These are phyloP conservation scores for Cynoglossus semilaevis DNA, from an alignment of 2,113 vertebrate species.

Conservation along the genomic window DNA sequence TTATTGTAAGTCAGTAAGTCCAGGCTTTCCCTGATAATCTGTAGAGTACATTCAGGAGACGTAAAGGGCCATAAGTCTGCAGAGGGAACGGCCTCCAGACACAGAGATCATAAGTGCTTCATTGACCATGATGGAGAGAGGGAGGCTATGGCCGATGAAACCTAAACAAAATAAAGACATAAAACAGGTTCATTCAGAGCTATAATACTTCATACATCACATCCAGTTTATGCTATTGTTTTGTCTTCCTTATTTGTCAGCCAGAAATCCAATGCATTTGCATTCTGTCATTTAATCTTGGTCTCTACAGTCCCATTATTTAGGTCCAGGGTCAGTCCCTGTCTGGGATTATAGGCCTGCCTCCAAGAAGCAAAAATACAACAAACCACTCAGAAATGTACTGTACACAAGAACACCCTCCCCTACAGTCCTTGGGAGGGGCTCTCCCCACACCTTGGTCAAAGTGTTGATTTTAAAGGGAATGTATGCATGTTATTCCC, in stretches of 20 bases:
- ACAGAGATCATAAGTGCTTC: constrained; percentile 73
- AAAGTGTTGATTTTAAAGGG: too few relatives aligned
- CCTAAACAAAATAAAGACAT: constrained; percentile 69
- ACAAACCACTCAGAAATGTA: too few relatives aligned
- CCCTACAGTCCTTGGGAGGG: too few relatives aligned
- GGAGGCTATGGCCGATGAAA: constrained; percentile 91
- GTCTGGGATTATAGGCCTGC: too few relatives aligned
- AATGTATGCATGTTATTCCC: not conserved
- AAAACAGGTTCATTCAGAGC: constrained; percentile 13
- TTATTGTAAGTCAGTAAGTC: constrained; percentile 52
- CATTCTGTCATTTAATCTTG: too few relatives aligned
- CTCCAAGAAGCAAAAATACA: too few relatives aligned
- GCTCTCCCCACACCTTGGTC: too few relatives aligned
- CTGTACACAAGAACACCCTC: too few relatives aligned
- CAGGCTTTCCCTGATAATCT: constrained; percentile 67
- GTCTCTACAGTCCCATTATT: too few relatives aligned
- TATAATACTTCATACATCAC: constrained; percentile 1
- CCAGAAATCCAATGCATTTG: not conserved
- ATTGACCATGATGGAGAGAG: constrained; percentile 50
- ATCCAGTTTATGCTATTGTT: not conserved
- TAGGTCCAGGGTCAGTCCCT: too few relatives aligned
- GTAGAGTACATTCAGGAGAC: constrained; percentile 79
- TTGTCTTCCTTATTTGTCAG: not conserved
- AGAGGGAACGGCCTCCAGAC: constrained; percentile 63
- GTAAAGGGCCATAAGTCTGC: constrained; percentile 61